Conservation (phyloP, 2,113 vertebrate genomes). For the Xyrauchen texanus region DNA sequence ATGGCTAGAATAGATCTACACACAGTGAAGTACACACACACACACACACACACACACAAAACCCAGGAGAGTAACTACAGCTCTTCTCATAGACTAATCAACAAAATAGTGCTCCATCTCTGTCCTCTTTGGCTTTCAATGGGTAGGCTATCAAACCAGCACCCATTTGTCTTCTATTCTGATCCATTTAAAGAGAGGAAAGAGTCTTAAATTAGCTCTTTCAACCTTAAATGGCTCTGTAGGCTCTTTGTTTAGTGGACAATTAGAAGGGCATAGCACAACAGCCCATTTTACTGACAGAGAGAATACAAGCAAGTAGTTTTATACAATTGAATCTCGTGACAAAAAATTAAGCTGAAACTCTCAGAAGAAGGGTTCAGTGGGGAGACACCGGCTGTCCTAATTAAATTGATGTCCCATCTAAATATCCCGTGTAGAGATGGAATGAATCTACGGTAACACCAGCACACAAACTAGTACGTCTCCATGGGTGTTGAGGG, state of each 20-base stretch:
- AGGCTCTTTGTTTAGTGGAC: background rate
- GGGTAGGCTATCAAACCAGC: too few species aligned
- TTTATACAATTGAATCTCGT: constrained; percentile 19
- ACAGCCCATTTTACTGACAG: background rate
- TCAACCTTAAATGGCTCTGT: constrained; percentile 19
- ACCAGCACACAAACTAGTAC: constrained; percentile 13
- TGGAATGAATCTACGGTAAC: background rate
- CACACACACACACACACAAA: background rate
- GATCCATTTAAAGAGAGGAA: background rate
- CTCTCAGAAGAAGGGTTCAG: background rate
- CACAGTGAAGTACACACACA: background rate
- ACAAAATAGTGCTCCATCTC: background rate
- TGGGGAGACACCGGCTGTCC: constrained; percentile 18
- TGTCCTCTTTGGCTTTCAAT: too few species aligned
- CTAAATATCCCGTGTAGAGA: background rate
- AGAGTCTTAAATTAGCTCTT: constrained; percentile 22
- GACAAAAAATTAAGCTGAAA: constrained; percentile 29
- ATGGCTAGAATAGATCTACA: background rate
- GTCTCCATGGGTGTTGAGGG: constrained; percentile 26
- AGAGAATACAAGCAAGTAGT: background rate
- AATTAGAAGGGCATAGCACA: constrained; percentile 10
- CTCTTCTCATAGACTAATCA: background rate
- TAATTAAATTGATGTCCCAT: constrained; percentile 31
- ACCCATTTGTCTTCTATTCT: too few species aligned
- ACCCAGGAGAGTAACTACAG: background rate